Evolutionary conservation across 1,140 invertebrate species (phyloP), one percentile per base, ranked within the genome.

Genomic region (Bombus waltoni): DNA sequence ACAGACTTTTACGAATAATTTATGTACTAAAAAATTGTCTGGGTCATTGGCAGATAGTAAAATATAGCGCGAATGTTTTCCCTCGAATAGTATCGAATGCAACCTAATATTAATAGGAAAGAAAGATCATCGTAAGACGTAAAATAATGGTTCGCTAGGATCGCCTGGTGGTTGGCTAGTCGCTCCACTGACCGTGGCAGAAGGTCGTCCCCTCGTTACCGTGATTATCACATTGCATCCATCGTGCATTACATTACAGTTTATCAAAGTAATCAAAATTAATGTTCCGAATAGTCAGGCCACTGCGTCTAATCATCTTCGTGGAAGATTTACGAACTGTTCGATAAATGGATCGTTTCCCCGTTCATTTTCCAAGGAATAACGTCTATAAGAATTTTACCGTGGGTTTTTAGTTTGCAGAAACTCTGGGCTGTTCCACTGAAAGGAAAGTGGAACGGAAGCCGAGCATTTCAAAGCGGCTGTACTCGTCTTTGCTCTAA

Each of bases 251-350:
- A 83, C 75, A 83, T 83, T 65, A 74, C 75, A 76, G 87, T 89
- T 83, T 65, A 71, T 77, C 76, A 42, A 80, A 79, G 38, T 89
- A 89, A 89, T 89, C 89, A 89, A 89, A 89, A 89, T 89, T 89
- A 89, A 89, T 89, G 88, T 89, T 87, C 76, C 88, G 59, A 72
- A 81, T 57, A 73, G 65, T 89, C 47, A 9, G 35, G 47, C 87
- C 13, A 53, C 68, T 72, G 88, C 53, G n/a, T 59, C 74, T 89
- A 89, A 89, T 87, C 81, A 65, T 86, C 57, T 66, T 86, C 38
- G 68, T 66, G 66, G 83, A 53, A 68, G 79, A 73, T 88, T 89
- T 83, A 89, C 79, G 65, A 44, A 74, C 22, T 9, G 13, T 15
- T 66, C 47, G 32, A 47, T 75, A 83, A 89, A 89, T 80, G 66